phyloP scores from a whole-genome alignment of 2,888 invertebrate species.

The Didymodactylos carnosus region DNA sequence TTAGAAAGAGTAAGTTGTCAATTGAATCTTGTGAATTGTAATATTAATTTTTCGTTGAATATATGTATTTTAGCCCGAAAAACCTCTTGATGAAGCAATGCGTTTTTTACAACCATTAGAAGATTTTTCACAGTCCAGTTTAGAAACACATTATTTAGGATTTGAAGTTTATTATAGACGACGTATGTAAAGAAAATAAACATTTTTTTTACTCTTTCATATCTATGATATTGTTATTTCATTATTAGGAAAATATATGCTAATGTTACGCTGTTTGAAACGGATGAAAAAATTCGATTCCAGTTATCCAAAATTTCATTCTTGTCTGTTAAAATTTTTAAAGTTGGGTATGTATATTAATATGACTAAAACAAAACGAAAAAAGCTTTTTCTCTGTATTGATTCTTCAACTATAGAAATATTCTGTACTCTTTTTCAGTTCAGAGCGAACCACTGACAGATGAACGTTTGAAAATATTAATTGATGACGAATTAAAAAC shows the following conservation, averaged over 20 bases:
- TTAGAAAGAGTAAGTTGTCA: slow-evolving; percentile 3
- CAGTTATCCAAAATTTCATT: slow-evolving; percentile 2
- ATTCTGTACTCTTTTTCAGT: not conserved
- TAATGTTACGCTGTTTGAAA: slow-evolving; percentile 9
- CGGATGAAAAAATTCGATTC: slow-evolving; percentile 2
- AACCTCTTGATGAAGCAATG: slow-evolving; percentile 13
- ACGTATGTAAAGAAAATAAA: not conserved
- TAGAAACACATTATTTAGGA: slow-evolving; percentile 3
- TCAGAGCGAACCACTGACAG: not conserved
- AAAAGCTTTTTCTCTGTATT: not conserved
- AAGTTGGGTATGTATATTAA: no score
- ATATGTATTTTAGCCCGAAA: slow-evolving; percentile 2
- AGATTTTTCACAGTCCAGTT: slow-evolving; percentile 2
- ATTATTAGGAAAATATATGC: not conserved
- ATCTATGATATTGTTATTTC: not conserved
- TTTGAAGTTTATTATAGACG: slow-evolving; percentile 13
- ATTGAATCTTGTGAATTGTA: not conserved
- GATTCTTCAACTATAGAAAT: not conserved
- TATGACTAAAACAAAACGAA: not conserved
- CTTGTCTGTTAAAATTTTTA: slow-evolving; percentile 3
- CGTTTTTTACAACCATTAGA: slow-evolving; percentile 14
- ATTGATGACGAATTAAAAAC: slow-evolving; percentile 6
- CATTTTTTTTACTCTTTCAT: no score
- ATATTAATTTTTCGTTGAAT: not conserved
- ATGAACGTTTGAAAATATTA: not conserved